Evolutionary conservation across 2,888 invertebrate genomes (phyloP).

Genomic region (Reticulitermes lucifugus): DNA sequence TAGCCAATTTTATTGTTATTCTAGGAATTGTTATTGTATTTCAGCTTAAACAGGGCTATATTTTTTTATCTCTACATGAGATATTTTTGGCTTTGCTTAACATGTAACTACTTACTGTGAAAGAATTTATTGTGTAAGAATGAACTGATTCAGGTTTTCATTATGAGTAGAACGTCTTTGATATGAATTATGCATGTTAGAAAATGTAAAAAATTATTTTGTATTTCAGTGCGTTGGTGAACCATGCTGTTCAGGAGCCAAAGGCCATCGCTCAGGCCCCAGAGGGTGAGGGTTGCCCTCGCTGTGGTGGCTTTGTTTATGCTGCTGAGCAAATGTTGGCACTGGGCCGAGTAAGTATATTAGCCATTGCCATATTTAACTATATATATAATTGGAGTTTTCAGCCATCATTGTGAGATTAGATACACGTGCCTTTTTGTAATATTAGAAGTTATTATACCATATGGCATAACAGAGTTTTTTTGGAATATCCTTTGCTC

Average conservation of each 20-base stretch:
- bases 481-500: too few species aligned
- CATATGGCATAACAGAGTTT: too few species aligned
- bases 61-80: neutral
- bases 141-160: neutral
- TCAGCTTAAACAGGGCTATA: neutral
- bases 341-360: slow-evolving; percentile 82
- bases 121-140: neutral
- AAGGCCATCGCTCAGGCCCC: slow-evolving; percentile 84
- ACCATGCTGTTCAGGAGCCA: slow-evolving; percentile 67
- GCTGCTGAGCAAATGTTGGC: slow-evolving; percentile 94
- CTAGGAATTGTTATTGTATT: neutral
- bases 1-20: neutral
- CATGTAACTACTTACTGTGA: neutral
- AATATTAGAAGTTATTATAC: too few species aligned
- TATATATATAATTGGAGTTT: too few species aligned
- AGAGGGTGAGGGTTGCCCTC: slow-evolving; percentile 87
- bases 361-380: neutral
- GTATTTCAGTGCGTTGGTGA: slow-evolving; percentile 39
- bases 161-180: neutral
- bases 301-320: slow-evolving; percentile 90
- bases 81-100: slow-evolving; percentile 1
- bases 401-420: too few species aligned
- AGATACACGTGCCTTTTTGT: too few species aligned
- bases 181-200: neutral
- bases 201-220: neutral